Percentiles rank a stretch among this genome's conserved stretches.
These are phyloP conservation scores for Myripristis murdjan DNA, from an alignment of 2,797 vertebrate genomes.

Conservation along the genomic window DNA sequence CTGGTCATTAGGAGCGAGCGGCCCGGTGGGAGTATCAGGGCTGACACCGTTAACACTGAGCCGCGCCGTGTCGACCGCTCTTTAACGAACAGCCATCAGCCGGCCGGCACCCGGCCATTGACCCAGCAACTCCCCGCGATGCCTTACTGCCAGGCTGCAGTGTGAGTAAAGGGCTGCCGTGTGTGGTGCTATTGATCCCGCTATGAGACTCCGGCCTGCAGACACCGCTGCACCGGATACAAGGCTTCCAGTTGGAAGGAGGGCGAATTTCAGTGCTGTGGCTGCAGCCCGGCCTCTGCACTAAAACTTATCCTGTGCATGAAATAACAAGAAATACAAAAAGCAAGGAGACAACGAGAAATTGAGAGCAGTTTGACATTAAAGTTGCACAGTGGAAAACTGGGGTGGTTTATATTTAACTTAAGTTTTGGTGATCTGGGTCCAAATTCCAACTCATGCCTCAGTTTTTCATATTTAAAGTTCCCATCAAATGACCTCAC, in stretches of 20 bases:
- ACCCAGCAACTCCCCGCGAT: slow-evolving; percentile 68
- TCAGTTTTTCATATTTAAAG: too few species aligned
- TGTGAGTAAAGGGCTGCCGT: slow-evolving; percentile 57
- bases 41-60: slow-evolving; percentile 76
- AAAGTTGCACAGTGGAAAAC: too few species aligned
- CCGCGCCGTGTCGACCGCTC: slow-evolving; percentile 67
- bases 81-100: slow-evolving; percentile 77
- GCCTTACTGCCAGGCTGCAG: slow-evolving; percentile 57
- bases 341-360: too few species aligned
- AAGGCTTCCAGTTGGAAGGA: slow-evolving; percentile 49
- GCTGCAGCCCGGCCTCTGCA: too few species aligned
- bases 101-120: slow-evolving; percentile 72
- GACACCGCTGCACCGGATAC: slow-evolving; percentile 29
- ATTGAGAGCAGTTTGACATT: too few species aligned
- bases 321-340: too few species aligned
- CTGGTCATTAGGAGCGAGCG: slow-evolving; percentile 77
- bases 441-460: too few species aligned
- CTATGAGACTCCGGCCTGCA: slow-evolving; percentile 39
- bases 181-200: slow-evolving; percentile 66
- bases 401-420: too few species aligned
- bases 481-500: too few species aligned
- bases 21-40: slow-evolving; percentile 72
- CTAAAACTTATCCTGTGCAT: too few species aligned
- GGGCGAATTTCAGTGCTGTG: too few species aligned
- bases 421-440: too few species aligned